Evolutionary conservation across 37 sponge, comb jelly and placozoan genomes (phyloP).

Genomic region (Haliclona indistincta): DNA sequence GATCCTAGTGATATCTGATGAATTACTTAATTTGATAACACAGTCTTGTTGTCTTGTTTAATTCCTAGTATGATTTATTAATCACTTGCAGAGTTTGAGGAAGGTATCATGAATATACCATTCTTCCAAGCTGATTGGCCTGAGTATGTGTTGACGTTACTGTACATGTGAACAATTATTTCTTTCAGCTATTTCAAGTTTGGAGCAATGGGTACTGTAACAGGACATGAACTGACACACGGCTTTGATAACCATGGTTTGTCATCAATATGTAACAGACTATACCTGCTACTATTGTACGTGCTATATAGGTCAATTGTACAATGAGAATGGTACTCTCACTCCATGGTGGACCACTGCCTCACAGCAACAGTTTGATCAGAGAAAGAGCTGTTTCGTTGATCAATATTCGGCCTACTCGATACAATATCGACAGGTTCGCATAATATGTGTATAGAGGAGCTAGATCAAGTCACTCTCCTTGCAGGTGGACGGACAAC

Average conservation of each 20-base stretch:
- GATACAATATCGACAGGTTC: slow-evolving; percentile 23
- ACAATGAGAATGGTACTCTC: slow-evolving; percentile 69
- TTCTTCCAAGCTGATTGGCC: slow-evolving; percentile 54
- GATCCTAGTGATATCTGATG: no score
- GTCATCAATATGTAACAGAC: no score
- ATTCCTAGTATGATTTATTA: neutral
- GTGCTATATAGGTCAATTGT: slow-evolving; percentile 80
- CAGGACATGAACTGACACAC: slow-evolving; percentile 89
- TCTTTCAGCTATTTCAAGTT: slow-evolving; percentile 55
- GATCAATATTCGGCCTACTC: slow-evolving; percentile 69
- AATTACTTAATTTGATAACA: no score
- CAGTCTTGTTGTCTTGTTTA: no score
- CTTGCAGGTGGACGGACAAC: slow-evolving; percentile 64
- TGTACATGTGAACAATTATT: no score
- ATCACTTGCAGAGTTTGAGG: slow-evolving; percentile 51
- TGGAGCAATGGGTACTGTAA: slow-evolving; percentile 79
- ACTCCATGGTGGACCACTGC: slow-evolving; percentile 76
- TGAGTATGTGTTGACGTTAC: slow-evolving; percentile 25
- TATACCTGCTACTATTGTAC: no score
- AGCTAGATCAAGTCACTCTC: slow-evolving; percentile 51
- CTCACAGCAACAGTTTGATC: slow-evolving; percentile 48
- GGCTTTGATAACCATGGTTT: slow-evolving; percentile 87
- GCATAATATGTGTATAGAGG: neutral
- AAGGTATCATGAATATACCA: slow-evolving; percentile 58
- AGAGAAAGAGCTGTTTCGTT: slow-evolving; percentile 64